Percentiles rank a stretch among this genome's conserved stretches.
These are phyloP conservation scores for Amphiprion percula DNA, from an alignment of 2,113 vertebrate genomes.

Conservation along the genomic window DNA sequence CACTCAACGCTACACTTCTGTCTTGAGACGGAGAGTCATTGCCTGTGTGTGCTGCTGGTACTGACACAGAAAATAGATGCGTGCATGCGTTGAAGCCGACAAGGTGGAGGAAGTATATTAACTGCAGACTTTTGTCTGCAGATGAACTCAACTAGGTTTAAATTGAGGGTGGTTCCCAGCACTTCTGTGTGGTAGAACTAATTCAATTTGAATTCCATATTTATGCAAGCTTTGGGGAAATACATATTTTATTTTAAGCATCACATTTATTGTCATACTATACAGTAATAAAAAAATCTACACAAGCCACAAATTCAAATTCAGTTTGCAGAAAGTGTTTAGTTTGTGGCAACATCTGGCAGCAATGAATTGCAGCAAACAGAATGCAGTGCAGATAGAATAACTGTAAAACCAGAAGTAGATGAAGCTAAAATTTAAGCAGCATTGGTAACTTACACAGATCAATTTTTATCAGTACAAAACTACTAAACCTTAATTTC, in stretches of 20 bases:
- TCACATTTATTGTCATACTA: background rate
- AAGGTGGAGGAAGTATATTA: conserved; percentile 48
- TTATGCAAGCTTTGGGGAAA: background rate
- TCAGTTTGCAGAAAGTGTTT: background rate
- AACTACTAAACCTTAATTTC: conserved; percentile 1
- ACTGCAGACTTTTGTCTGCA: conserved; percentile 19
- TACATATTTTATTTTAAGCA: background rate
- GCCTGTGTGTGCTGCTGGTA: conserved; percentile 42
- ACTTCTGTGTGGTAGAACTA: conserved; percentile 6
- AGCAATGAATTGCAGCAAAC: conserved; percentile 9
- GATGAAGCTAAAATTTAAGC: background rate
- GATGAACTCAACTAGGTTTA: conserved; percentile 9
- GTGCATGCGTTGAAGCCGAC: conserved; percentile 44
- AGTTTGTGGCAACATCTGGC: conserved; percentile 25
- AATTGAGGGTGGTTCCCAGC: background rate
- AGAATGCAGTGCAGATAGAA: background rate
- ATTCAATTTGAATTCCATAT: background rate
- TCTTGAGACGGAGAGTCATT: conserved; percentile 55
- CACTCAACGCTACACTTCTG: conserved; percentile 68
- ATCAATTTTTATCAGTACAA: conserved; percentile 12
- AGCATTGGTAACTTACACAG: background rate
- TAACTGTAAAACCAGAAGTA: conserved; percentile 22
- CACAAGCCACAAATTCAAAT: conserved; percentile 2
- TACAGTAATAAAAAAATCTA: background rate
- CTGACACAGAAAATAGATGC: conserved; percentile 30